A percentile compares a stretch with the other conserved stretches of the same genome.
phyloP scores from a whole-genome alignment of 2,888 invertebrate genomes.

The Calliscelio sp. region DNA sequence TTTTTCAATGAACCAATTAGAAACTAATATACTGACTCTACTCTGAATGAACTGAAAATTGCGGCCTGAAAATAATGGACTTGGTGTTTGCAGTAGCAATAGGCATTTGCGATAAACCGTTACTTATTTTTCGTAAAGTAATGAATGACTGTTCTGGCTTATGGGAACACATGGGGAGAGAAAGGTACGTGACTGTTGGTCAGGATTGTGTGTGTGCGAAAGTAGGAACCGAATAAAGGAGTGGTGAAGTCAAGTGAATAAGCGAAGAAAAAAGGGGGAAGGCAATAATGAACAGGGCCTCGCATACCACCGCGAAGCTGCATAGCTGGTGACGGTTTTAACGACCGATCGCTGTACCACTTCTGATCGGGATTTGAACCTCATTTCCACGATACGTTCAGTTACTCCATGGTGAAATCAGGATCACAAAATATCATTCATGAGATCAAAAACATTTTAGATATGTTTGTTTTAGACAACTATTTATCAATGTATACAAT shows the following conservation, averaged over 20 bases:
- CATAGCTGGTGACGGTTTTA: conserved; percentile 40
- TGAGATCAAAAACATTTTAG: too few species aligned
- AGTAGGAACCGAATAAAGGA: conserved; percentile 56
- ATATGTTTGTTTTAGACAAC: too few species aligned
- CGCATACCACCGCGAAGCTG: conserved; percentile 32
- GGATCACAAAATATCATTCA: not conserved
- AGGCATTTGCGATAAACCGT: conserved; percentile 57
- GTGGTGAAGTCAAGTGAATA: conserved; percentile 43
- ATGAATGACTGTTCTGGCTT: conserved; percentile 46
- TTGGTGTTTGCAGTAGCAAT: conserved; percentile 18
- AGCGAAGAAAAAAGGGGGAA: conserved; percentile 2
- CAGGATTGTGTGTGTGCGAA: conserved; percentile 47
- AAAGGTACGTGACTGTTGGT: conserved; percentile 45
- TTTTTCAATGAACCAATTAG: too few species aligned
- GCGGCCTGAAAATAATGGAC: too few species aligned
- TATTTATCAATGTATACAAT: too few species aligned
- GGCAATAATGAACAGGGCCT: conserved; percentile 32
- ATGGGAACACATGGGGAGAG: conserved; percentile 57
- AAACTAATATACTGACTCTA: too few species aligned
- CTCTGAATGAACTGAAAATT: too few species aligned
- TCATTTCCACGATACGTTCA: conserved; percentile 24
- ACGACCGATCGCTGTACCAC: conserved; percentile 39
- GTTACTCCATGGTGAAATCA: conserved; percentile 17
- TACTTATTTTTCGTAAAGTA: conserved; percentile 51
- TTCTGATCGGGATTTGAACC: conserved; percentile 40